phyloP scores from a whole-genome alignment of 2,113 vertebrate species.

The Esox niger region DNA sequence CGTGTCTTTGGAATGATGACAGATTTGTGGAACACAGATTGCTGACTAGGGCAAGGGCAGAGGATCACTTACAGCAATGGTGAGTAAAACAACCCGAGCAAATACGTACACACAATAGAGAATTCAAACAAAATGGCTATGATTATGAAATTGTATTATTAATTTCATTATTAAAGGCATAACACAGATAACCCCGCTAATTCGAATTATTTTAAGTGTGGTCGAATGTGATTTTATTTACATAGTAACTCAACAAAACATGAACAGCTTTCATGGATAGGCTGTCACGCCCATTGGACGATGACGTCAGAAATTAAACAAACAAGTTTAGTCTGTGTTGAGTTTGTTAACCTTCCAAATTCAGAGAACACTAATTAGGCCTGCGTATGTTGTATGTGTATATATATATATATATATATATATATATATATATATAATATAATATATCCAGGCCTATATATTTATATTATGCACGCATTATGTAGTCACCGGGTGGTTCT shows the following conservation, averaged over 20 bases:
- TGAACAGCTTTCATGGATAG: conserved; percentile 17
- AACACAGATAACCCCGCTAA: too few relatives aligned
- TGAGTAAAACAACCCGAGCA: neutral
- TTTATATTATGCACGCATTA: too few relatives aligned
- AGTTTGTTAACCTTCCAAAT: conserved; percentile 31
- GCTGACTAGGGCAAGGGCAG: conserved; percentile 1
- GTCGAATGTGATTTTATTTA: conserved; percentile 30
- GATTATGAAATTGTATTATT: neutral
- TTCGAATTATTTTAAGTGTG: neutral
- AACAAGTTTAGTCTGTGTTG: conserved; percentile 15
- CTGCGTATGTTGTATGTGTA: too few relatives aligned
- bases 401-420: too few relatives aligned
- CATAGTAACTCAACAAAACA: conserved; percentile 46
- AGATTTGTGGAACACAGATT: conserved; percentile 13
- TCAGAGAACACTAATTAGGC: neutral
- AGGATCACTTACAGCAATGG: neutral
- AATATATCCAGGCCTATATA: too few relatives aligned
- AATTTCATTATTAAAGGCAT: too few relatives aligned
- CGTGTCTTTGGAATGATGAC: conserved; percentile 31
- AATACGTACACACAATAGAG: neutral
- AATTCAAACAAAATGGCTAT: neutral
- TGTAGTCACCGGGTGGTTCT: too few relatives aligned
- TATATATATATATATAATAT: too few relatives aligned
- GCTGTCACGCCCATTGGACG: conserved; percentile 44
- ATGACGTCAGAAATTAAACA: conserved; percentile 40